These are phyloP conservation scores for Scatophagus argus DNA, from an alignment of 2,113 vertebrate genomes.

Conservation along the genomic window DNA sequence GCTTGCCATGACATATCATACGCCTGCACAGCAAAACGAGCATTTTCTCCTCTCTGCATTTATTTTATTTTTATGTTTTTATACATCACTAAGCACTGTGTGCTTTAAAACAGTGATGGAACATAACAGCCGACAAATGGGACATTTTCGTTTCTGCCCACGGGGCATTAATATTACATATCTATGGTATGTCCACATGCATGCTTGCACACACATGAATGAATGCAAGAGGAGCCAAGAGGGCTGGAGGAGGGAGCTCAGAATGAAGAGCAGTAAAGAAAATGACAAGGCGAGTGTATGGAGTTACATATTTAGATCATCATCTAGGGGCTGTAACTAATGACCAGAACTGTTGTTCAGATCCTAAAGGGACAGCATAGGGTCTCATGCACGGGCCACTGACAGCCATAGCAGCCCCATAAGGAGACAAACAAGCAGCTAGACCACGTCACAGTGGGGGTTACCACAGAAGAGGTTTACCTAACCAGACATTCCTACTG, in stretches of 20 bases:
- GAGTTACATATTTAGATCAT: slow-evolving; percentile 52
- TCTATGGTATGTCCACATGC: slow-evolving; percentile 42
- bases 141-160: slow-evolving; percentile 43
- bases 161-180: slow-evolving; percentile 63
- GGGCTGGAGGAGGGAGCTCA: neutral
- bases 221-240: slow-evolving; percentile 17
- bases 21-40: neutral
- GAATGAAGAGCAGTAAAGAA: slow-evolving; percentile 6
- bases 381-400: neutral
- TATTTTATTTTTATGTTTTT: neutral
- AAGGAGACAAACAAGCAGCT: neutral
- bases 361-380: slow-evolving; percentile 13
- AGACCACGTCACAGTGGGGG: slow-evolving; percentile 6
- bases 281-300: slow-evolving; percentile 15
- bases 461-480: slow-evolving; percentile 9
- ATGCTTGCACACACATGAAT: slow-evolving; percentile 53
- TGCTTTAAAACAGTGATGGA: slow-evolving; percentile 34
- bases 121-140: slow-evolving; percentile 50
- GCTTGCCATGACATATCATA: slow-evolving; percentile 4
- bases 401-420: neutral
- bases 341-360: slow-evolving; percentile 9
- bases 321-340: slow-evolving; percentile 26
- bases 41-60: neutral
- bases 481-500: slow-evolving; percentile 13
- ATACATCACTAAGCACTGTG: neutral